These are phyloP conservation scores for Muscicapa striata DNA, from an alignment of 2,797 vertebrate genomes.

Conservation along the genomic window DNA sequence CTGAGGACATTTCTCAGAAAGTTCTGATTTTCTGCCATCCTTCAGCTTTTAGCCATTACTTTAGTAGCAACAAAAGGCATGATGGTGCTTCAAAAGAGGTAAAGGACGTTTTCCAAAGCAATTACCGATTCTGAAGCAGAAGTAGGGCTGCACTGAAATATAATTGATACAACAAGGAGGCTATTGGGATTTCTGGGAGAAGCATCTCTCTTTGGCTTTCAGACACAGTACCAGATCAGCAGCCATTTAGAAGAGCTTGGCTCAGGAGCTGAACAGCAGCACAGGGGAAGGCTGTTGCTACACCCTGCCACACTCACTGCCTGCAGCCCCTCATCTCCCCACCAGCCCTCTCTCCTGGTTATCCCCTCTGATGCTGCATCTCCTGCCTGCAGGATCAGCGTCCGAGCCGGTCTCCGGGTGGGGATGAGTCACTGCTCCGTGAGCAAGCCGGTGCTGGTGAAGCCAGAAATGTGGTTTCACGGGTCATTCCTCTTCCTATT, in stretches of 20 bases:
- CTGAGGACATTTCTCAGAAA: background rate
- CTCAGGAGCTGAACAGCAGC: background rate
- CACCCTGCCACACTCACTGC: background rate
- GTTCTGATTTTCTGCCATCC: background rate
- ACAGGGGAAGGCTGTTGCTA: background rate
- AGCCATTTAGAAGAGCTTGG: background rate
- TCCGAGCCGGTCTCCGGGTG: accelerated
- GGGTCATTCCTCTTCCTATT: background rate
- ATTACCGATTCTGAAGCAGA: background rate
- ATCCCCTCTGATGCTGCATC: background rate
- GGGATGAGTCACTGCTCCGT: accelerated
- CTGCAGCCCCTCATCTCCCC: background rate
- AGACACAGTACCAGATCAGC: background rate
- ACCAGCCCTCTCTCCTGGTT: background rate
- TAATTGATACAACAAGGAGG: background rate
- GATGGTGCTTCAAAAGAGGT: background rate
- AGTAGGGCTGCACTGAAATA: background rate
- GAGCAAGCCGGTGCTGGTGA: background rate
- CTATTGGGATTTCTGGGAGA: background rate
- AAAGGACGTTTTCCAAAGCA: background rate
- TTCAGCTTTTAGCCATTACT: background rate
- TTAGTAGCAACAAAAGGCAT: background rate
- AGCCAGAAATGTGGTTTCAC: background rate
- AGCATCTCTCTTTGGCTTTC: background rate
- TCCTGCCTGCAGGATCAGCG: background rate